These are phyloP conservation scores for Cordilura impudica DNA, from an alignment of 2,888 invertebrate species.

Conservation along the genomic window DNA sequence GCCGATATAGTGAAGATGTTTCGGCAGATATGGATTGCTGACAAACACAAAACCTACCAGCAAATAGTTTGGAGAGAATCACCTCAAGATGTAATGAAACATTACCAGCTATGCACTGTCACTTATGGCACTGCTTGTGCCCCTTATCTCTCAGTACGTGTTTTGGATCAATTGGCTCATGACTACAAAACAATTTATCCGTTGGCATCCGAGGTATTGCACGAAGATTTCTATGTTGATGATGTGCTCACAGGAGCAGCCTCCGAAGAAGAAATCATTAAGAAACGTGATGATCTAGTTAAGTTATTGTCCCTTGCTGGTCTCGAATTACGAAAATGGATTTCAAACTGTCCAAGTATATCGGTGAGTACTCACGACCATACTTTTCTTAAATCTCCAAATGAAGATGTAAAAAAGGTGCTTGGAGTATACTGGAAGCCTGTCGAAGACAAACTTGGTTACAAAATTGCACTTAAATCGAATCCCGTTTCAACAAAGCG, in stretches of 20 bases:
- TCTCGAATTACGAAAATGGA: constrained; percentile 23
- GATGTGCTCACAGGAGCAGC: no score
- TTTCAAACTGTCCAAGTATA: no score
- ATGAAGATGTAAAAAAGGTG: constrained; percentile 5
- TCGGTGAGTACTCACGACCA: neutral
- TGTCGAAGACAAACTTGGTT: neutral
- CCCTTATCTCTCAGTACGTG: no score
- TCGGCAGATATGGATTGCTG: no score
- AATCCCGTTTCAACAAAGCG: no score
- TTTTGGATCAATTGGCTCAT: constrained; percentile 51
- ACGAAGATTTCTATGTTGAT: constrained; percentile 61
- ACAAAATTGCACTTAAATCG: no score
- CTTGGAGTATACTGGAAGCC: constrained; percentile 24
- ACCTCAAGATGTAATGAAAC: no score
- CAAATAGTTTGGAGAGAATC: no score
- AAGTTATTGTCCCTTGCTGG: neutral
- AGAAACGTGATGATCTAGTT: constrained; percentile 30
- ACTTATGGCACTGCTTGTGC: no score
- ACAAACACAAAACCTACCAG: no score
- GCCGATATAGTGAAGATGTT: constrained; percentile 39
- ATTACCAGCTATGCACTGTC: no score
- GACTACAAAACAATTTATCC: constrained; percentile 59
- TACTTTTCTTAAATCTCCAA: neutral
- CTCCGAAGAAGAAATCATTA: constrained; percentile 26
- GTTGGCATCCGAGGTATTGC: constrained; percentile 37